phyloP scores from a whole-genome alignment of 1,140 invertebrate genomes.

The Mycetomoellerius zeteki region DNA sequence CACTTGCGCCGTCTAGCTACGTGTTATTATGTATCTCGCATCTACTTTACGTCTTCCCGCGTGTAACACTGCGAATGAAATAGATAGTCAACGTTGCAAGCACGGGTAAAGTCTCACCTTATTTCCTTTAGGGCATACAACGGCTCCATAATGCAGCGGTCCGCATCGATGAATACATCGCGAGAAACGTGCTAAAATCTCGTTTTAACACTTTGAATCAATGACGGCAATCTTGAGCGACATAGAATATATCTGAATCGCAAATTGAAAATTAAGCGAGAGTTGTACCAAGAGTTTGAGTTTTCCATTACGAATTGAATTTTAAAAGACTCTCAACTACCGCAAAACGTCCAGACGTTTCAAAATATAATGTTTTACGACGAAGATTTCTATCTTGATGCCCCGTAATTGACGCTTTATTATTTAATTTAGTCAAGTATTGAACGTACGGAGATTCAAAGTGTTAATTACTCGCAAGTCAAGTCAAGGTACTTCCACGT shows the following conservation, averaged over 20 bases:
- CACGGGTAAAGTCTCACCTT: slow-evolving; percentile 48
- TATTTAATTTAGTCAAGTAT: neutral
- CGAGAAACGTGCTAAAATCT: slow-evolving; percentile 49
- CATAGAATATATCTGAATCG: slow-evolving; percentile 44
- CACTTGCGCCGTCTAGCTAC: slow-evolving; percentile 17
- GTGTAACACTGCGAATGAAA: slow-evolving; percentile 24
- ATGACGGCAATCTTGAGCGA: slow-evolving; percentile 26
- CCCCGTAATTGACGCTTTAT: neutral
- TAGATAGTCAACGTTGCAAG: slow-evolving; percentile 29
- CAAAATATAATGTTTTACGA: neutral
- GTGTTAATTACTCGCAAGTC: slow-evolving; percentile 29
- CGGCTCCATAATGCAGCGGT: slow-evolving; percentile 19
- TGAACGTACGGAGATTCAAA: slow-evolving; percentile 23
- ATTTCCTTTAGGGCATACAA: slow-evolving; percentile 40
- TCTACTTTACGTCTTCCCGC: slow-evolving; percentile 41
- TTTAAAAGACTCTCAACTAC: neutral
- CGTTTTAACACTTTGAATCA: slow-evolving; percentile 55
- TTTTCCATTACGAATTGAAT: slow-evolving; percentile 44
- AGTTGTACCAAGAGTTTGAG: neutral
- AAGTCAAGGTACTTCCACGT: neutral
- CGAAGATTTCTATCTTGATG: neutral
- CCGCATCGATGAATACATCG: slow-evolving; percentile 37
- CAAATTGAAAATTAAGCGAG: slow-evolving; percentile 51
- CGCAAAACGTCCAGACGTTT: neutral
- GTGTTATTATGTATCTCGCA: slow-evolving; percentile 43